These are phyloP conservation scores for Macrophya alboannulata DNA, from an alignment of 2,888 invertebrate species.

Conservation along the genomic window DNA sequence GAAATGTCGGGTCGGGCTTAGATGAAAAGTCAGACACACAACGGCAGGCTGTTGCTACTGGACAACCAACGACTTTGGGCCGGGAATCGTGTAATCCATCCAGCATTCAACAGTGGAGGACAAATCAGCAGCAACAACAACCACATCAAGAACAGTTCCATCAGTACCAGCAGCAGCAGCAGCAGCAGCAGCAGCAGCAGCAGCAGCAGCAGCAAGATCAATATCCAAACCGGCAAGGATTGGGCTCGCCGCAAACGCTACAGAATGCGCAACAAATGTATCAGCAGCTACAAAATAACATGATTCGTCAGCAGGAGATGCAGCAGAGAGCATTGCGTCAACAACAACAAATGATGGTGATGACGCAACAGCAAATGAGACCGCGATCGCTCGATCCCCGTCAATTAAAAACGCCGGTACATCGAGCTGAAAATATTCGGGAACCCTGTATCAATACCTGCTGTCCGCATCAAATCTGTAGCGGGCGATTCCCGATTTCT, in stretches of 20 bases:
- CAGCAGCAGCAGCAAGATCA: constrained; percentile 26
- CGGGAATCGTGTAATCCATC: not conserved
- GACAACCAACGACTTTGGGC: not conserved
- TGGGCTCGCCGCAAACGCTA: not conserved
- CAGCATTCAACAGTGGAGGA: not conserved
- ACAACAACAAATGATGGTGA: constrained; percentile 55
- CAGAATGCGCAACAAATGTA: constrained; percentile 60
- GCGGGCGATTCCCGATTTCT: constrained; percentile 63
- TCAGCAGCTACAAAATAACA: constrained; percentile 61
- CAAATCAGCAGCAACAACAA: not conserved
- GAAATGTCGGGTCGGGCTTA: constrained; percentile 44
- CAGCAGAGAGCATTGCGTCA: constrained; percentile 60
- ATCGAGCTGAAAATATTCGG: not conserved
- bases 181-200: constrained; percentile 28
- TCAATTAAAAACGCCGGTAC: not conserved
- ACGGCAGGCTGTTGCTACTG: not conserved
- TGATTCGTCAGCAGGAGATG: constrained; percentile 61
- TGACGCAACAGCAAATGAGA: not conserved
- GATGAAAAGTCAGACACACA: constrained; percentile 43
- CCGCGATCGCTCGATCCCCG: not conserved
- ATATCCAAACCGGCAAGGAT: constrained; percentile 3
- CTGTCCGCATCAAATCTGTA: not conserved
- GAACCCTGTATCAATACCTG: not conserved
- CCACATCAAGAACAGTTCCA: constrained; percentile 23
- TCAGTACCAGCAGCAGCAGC: constrained; percentile 29